phyloP scores from a whole-genome alignment of 1,140 invertebrate genomes.

The Phenacoccus solenopsis region DNA sequence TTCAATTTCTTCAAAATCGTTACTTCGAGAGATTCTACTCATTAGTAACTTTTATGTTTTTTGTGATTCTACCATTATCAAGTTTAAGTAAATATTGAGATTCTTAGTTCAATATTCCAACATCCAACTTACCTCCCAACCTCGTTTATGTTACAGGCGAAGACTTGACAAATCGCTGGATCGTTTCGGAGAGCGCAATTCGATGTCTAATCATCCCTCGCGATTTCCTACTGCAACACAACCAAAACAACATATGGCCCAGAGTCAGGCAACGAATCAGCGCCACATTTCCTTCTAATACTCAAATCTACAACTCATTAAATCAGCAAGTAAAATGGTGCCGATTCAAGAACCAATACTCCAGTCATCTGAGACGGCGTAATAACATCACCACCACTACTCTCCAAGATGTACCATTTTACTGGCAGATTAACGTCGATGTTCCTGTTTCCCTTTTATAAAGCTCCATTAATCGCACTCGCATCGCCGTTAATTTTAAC shows the following conservation, averaged over 20 bases:
- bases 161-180: conserved; percentile 42
- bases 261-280: conserved; percentile 44
- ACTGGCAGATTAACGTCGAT: conserved; percentile 5
- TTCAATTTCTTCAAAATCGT: background rate
- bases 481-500: background rate
- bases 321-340: conserved; percentile 35
- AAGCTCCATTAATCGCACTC: background rate
- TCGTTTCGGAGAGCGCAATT: conserved; percentile 40
- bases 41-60: background rate
- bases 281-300: conserved; percentile 41
- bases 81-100: background rate
- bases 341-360: conserved; percentile 38
- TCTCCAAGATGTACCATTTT: conserved; percentile 47
- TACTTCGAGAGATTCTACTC: background rate
- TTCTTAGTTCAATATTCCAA: background rate
- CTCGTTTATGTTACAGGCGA: conserved; percentile 36
- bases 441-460: background rate
- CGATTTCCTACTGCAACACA: conserved; percentile 45
- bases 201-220: conserved; percentile 45
- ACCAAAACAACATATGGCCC: conserved; percentile 48
- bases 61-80: too few species aligned
- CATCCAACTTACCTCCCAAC: background rate
- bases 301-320: conserved; percentile 10
- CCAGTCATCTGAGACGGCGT: conserved; percentile 36
- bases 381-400: conserved; percentile 39